Base-by-base conservation (phyloP, 2,113 vertebrate species). In the Oceanites oceanicus region DNA sequence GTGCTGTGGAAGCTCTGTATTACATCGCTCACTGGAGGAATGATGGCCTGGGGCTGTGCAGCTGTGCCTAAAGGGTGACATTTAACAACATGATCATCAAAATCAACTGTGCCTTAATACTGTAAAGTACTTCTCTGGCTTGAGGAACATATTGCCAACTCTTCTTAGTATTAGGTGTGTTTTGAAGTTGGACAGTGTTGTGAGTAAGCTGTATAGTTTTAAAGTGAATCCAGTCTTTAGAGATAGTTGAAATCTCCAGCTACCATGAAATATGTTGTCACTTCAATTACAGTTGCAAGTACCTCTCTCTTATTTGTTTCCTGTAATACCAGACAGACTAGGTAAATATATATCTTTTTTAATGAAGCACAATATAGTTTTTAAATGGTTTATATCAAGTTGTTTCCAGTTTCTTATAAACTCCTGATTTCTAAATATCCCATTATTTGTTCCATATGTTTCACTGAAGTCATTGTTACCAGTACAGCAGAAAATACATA, bases 401-500 rank as follows among this genome's bases (percentile, higher is more conserved):
- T 97, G 94, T 98, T 98, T 97, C 97, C 97, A 97, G 94, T 97
- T 92, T 97, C 92, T 98, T 97, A 95, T 91, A 97, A 97, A 97
- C 92, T 97, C 70, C 94, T 96, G 97, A 97, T 98, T 98, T 98
- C 95, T 97, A 97, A 98, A 96, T 97, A 97, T 96, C 83, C 91
- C 67, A 18, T 98, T 98, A 98, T 98, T 97, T 85, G 49, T 98
- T 98, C 97, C 98, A 98, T 97, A 98, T 98, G 98, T 92, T 95
- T 84, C 92, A 94, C 96, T 98, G 97, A 98, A 98, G 97, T 98
- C 97, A 97, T 73, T 98, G 98, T 98, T 98, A 98, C 95, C 91
- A 97, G 95, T 95, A 92, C 53, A 88, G 95, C 91, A 96, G 93
- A 97, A 97, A 97, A 97, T 94, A 96, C 94, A 96, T 96, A 98